Base-by-base conservation (phyloP, 2,797 vertebrate genomes). In the Chrysocyon brachyurus region DNA sequence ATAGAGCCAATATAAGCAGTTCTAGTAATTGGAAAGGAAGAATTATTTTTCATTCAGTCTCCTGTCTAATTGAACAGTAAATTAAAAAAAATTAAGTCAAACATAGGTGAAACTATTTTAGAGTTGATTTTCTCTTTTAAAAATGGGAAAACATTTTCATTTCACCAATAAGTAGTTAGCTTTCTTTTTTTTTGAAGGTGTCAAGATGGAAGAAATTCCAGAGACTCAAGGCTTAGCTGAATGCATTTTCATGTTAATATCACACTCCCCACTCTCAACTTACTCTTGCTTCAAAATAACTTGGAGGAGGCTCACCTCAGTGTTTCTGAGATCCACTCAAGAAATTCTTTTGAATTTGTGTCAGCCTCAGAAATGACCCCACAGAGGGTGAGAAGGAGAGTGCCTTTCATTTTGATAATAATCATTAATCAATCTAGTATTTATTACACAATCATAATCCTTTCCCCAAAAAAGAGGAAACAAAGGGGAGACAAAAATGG, bases 61-160 rank as follows among this genome's bases (percentile, higher is more conserved):
- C 26, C 81, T 87, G 46, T 85, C 87, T 95, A 95, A 94, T 16
- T 93, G 73, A 96, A 96, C 83, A 90, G 89, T 95, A 88, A 88
- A 96, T 87, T 96, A 85, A 11, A 87, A 96, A 97, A 97, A 97
- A 96, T 93, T 87, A 94, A 89, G 77, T 92, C 89, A 94, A 95
- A 86, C 19, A 68, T 26, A 96, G 75, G 68, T 95, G 86, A 94
- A 91, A 81, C 26, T 68, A 79, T 54, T 90, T 54, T 83, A 93
- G 73, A 91, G 70, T 86, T 63, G 24, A 49, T 89, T 85, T 33
- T 94, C 17, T 92, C 61, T 91, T 59, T 12, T 0, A 90, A 94
- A 90, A 93, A 49, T 73, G 28, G 49, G 16, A 52, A 68, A 79
- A 85, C 7, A 64, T 81, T 87, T 84, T 4, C 49, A 52, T 82